Conservation (phyloP, 1,140 invertebrate species). For the Hirudo medicinalis region DNA sequence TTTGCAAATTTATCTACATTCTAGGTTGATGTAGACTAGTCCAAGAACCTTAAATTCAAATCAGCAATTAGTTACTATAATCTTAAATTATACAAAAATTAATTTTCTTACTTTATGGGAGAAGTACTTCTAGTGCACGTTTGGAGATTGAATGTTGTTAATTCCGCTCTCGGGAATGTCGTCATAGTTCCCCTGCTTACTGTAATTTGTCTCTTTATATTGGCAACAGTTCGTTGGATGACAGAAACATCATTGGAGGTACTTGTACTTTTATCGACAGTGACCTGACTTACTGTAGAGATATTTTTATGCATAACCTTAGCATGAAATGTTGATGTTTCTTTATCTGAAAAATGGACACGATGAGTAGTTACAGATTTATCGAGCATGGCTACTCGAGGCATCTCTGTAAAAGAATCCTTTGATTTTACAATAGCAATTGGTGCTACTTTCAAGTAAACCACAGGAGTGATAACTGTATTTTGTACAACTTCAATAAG, state of each 20-base stretch:
- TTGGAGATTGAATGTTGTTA: too few relatives aligned
- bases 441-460: background rate
- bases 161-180: background rate
- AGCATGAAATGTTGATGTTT: constrained; percentile 18
- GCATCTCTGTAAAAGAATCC: constrained; percentile 11
- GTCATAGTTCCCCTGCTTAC: constrained; percentile 16
- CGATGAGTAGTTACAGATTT: constrained; percentile 9
- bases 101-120: too few relatives aligned
- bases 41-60: too few relatives aligned
- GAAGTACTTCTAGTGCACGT: too few relatives aligned
- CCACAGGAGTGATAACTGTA: background rate
- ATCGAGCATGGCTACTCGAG: constrained; percentile 1
- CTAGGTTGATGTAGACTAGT: too few relatives aligned
- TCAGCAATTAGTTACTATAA: too few relatives aligned
- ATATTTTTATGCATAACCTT: constrained; percentile 18
- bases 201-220: background rate
- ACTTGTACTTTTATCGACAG: constrained; percentile 18
- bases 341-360: constrained; percentile 15
- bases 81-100: too few relatives aligned
- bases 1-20: too few relatives aligned
- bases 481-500: background rate
- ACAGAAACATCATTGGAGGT: constrained; percentile 16
- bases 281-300: constrained; percentile 18
- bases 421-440: background rate
- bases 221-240: constrained; percentile 11